phyloP scores from a whole-genome alignment of 2,113 vertebrate species.

The Sclerurus mexicanus region DNA sequence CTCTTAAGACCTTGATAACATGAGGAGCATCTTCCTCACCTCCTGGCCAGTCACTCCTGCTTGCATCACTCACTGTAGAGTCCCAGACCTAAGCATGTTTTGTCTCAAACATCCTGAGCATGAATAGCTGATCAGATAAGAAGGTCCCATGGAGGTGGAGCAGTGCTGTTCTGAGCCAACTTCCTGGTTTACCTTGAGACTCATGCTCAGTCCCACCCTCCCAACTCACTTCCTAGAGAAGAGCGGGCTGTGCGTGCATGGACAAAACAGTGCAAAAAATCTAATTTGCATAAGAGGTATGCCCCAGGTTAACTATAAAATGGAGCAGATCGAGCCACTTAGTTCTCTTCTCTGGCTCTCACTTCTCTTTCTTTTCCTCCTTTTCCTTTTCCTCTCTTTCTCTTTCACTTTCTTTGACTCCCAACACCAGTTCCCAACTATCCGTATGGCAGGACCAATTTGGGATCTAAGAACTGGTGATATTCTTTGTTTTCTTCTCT shows the following conservation, averaged over 20 bases:
- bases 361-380: background rate
- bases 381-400: background rate
- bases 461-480: background rate
- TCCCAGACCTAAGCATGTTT: background rate
- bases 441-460: fast-evolving
- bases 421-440: too few relatives aligned
- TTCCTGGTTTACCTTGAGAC: background rate
- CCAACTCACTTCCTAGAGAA: background rate
- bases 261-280: background rate
- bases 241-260: background rate
- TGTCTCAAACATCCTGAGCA: background rate
- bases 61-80: background rate
- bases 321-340: fast-evolving
- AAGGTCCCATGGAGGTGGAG: too few relatives aligned
- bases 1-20: background rate
- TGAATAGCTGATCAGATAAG: fast-evolving
- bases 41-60: background rate
- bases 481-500: background rate
- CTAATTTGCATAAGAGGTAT: background rate
- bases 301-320: background rate
- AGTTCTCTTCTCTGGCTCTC: background rate
- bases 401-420: background rate
- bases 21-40: background rate
- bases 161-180: fast-evolving
- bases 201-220: fast-evolving